phyloP scores from a whole-genome alignment of 2,888 invertebrate species.

The Chouioia cunea region DNA sequence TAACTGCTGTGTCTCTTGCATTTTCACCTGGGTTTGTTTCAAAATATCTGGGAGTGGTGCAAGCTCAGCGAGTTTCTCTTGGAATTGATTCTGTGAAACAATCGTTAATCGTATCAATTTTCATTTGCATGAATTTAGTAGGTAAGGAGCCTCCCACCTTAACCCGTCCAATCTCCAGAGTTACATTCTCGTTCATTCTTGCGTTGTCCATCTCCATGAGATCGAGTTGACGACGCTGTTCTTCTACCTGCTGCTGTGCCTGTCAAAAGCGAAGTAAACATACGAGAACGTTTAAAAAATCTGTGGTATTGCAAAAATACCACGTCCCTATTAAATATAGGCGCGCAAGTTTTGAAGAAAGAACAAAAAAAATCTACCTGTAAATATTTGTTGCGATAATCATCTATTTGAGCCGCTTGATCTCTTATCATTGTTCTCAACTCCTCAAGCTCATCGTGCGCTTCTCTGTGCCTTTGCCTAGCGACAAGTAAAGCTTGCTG shows the following conservation, averaged over 20 bases:
- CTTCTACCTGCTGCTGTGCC: slow-evolving; percentile 80
- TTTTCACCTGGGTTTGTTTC: slow-evolving; percentile 76
- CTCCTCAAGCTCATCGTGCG: slow-evolving; percentile 75
- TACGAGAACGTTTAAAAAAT: background rate
- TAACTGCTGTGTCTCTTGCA: slow-evolving; percentile 79
- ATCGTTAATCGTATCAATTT: background rate
- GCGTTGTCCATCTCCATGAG: slow-evolving; percentile 81
- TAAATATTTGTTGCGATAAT: slow-evolving; percentile 76
- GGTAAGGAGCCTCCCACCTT: no score
- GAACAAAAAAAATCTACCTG: slow-evolving; percentile 50
- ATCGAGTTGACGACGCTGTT: slow-evolving; percentile 78
- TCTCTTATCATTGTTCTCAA: slow-evolving; percentile 74
- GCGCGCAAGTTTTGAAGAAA: background rate
- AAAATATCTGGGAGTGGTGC: slow-evolving; percentile 78
- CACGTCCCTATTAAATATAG: no score
- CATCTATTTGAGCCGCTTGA: slow-evolving; percentile 77
- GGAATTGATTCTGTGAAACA: slow-evolving; percentile 73
- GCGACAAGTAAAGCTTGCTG: slow-evolving; percentile 71
- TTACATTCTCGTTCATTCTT: slow-evolving; percentile 79
- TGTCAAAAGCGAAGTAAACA: slow-evolving; percentile 56
- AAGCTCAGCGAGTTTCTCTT: slow-evolving; percentile 79
- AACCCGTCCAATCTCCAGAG: slow-evolving; percentile 78
- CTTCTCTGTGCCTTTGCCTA: slow-evolving; percentile 72
- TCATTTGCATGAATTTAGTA: background rate
- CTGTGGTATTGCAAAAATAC: background rate